A percentile compares a stretch with the other conserved stretches of the same genome.
Evolutionary conservation across 2,797 vertebrate genomes (phyloP).

Genomic region (Rhinogobio ventralis): DNA sequence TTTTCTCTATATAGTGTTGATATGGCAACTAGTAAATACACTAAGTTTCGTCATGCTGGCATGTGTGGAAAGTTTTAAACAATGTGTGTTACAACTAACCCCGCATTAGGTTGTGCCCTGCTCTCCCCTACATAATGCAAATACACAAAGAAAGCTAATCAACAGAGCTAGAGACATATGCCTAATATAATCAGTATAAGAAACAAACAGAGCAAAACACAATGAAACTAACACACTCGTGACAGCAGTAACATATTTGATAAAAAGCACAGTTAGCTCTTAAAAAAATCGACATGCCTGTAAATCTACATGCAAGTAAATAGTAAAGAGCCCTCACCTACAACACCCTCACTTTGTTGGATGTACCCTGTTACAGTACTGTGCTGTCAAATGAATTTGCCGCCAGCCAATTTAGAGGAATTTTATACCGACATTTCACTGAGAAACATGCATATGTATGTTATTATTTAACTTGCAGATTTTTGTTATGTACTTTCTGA

Average conservation of each 20-base stretch:
- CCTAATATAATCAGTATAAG: no score
- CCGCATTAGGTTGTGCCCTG: no score
- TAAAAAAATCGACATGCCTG: neutral
- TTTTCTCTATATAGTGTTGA: no score
- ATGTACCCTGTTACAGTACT: neutral
- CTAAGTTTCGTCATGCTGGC: no score
- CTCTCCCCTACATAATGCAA: no score
- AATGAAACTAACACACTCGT: neutral
- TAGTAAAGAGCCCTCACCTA: neutral
- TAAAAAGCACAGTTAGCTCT: neutral
- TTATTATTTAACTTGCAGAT: neutral
- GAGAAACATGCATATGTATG: neutral
- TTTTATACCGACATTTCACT: neutral
- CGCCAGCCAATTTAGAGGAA: neutral
- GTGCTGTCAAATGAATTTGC: slow-evolving; percentile 25
- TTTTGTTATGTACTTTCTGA: neutral
- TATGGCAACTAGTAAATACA: no score
- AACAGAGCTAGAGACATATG: no score
- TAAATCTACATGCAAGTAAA: neutral
- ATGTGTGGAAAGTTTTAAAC: no score
- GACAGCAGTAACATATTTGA: neutral
- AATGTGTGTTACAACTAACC: no score
- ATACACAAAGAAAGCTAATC: no score
- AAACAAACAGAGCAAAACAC: no score
- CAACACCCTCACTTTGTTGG: neutral